Conservation (phyloP, 2,888 invertebrate genomes). For the Drosophila antonietae region DNA sequence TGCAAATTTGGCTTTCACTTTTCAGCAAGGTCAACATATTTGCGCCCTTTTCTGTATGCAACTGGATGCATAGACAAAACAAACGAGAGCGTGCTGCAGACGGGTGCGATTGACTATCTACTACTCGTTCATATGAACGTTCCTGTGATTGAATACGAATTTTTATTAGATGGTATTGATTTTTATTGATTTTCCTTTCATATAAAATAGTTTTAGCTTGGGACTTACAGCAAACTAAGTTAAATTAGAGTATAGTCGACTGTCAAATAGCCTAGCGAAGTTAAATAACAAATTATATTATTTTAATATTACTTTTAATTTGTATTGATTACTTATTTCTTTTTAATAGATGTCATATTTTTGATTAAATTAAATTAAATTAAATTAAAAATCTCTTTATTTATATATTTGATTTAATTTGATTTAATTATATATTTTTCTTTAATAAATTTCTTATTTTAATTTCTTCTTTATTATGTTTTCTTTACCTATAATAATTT, state of each 20-base stretch:
- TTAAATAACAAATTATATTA: not conserved
- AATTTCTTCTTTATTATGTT: no score
- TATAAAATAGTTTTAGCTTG: not conserved
- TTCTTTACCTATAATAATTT: not conserved
- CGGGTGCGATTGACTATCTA: not conserved
- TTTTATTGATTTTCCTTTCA: not conserved
- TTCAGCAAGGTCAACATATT: conserved; percentile 73
- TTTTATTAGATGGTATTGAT: not conserved
- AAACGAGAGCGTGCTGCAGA: not conserved
- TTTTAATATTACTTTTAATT: no score
- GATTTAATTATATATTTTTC: no score
- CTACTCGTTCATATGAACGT: not conserved
- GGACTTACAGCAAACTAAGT: not conserved
- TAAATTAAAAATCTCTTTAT: no score
- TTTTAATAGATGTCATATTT: no score
- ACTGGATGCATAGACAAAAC: conserved; percentile 14
- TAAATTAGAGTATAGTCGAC: not conserved
- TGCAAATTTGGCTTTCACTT: conserved; percentile 72
- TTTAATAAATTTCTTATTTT: no score
- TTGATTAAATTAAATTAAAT: no score
- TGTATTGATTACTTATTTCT: no score
- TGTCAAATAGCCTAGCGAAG: not conserved
- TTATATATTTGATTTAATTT: no score
- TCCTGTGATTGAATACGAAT: not conserved
- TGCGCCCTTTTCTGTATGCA: conserved; percentile 35